Conservation (phyloP, 2,113 vertebrate genomes). For the Nycticorax nycticorax region DNA sequence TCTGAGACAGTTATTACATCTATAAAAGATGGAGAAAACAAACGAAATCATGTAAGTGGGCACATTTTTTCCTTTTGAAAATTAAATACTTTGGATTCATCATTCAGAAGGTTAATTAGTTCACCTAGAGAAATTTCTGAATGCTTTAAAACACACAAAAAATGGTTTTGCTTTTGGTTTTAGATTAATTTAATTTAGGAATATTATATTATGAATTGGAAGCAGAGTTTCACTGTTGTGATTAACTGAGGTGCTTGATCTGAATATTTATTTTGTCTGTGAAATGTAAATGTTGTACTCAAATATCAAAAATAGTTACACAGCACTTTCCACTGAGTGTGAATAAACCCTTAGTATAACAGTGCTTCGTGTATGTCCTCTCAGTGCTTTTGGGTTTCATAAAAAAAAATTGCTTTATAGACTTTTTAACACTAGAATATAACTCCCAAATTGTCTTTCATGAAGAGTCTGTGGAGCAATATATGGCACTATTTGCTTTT, state of each 20-base stretch:
- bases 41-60: conserved; percentile 82
- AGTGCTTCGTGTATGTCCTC: not conserved
- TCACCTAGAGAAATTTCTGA: not conserved
- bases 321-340: not conserved
- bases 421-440: not conserved
- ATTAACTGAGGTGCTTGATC: not conserved
- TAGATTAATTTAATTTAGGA: not conserved
- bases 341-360: not conserved
- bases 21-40: conserved; percentile 74
- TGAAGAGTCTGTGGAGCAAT: not conserved
- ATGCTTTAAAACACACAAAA: not conserved
- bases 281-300: not conserved
- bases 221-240: not conserved
- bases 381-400: not conserved
- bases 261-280: not conserved
- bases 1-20: conserved; percentile 75
- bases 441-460: accelerated
- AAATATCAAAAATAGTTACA: not conserved
- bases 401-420: not conserved
- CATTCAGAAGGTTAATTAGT: not conserved
- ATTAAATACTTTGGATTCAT: not conserved
- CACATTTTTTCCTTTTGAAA: not conserved
- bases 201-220: not conserved
- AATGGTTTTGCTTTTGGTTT: not conserved
- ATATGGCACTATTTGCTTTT: not conserved